Base-by-base conservation (phyloP, 2,888 invertebrate species). In the Drosophila rellima region DNA sequence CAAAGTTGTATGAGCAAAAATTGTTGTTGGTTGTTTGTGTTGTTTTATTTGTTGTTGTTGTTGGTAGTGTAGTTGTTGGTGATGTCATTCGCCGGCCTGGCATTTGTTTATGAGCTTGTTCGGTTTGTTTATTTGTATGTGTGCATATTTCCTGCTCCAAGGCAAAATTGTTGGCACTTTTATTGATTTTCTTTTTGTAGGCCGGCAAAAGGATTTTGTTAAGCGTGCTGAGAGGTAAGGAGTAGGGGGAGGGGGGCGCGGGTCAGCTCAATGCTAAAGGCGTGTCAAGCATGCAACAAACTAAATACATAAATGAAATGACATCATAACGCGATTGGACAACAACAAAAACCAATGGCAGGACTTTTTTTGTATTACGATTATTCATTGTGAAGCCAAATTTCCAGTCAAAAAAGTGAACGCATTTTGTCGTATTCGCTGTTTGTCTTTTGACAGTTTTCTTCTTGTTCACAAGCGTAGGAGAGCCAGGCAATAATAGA, bases 41-140 rank as follows among this genome's bases (percentile, higher is more conserved):
- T 50, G 42, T 33, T 56, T 47, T n/a, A n/a, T n/a, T 51, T 47
- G 17, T 37, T 15, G 8, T 8, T n/a, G 6, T 6, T 61, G n/a
- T 18, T 40, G 31, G 33, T 59, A 55, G 17, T 48, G 44, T n/a
- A n/a, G n/a, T 47, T 63, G 66, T 65, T 54, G 69, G 39, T 76
- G 75, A 76, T 76, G 75, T 76, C 75, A 76, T 75, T 61, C 61
- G 47, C 65, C 65, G 56, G 44, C 64, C 44, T 54, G 65, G 51
- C 54, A 74, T 70, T 74, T 70, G 74, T 70, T 70, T 70, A 69
- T 69, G 60, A 52, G 73, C 33, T 62, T 33, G 48, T 56, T 63
- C 55, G 44, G 61, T 39, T 55, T 55, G 54, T 42, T 61, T 47
- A 45, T 44, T 47, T 71, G 15, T 40, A 23, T 5, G 39, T 52